phyloP scores from a whole-genome alignment of 2,888 invertebrate genomes.

The Dinocampus coccinellae region DNA sequence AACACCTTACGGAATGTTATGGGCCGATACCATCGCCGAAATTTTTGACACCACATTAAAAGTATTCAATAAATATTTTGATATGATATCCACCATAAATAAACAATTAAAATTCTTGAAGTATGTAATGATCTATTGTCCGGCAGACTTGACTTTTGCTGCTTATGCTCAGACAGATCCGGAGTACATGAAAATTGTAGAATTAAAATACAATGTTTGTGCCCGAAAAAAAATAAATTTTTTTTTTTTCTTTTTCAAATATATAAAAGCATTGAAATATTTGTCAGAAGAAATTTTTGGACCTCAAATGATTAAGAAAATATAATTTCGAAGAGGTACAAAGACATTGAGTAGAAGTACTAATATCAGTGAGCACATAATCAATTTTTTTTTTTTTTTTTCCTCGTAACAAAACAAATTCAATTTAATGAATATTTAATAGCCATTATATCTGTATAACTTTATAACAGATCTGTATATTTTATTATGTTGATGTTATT shows the following conservation, averaged over 20 bases:
- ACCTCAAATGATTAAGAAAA: conserved; percentile 15
- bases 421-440: not conserved
- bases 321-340: not conserved
- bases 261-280: conserved; percentile 1
- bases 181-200: not conserved
- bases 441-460: conserved; percentile 8
- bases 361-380: not conserved
- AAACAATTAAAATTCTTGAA: conserved; percentile 1
- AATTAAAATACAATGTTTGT: not conserved
- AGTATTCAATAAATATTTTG: not conserved
- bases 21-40: not conserved
- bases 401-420: not conserved
- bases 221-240: too few species aligned
- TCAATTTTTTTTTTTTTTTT: conserved; percentile 30
- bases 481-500: conserved; percentile 44
- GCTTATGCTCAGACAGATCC: not conserved
- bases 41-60: not conserved
- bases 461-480: conserved; percentile 38
- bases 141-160: not conserved
- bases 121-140: not conserved
- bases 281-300: not conserved
- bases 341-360: too few species aligned
- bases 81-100: not conserved
- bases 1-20: conserved; percentile 22
- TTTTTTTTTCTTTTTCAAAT: not conserved